Conservation (phyloP, 2,797 vertebrate species). For the Ara ararauna region DNA sequence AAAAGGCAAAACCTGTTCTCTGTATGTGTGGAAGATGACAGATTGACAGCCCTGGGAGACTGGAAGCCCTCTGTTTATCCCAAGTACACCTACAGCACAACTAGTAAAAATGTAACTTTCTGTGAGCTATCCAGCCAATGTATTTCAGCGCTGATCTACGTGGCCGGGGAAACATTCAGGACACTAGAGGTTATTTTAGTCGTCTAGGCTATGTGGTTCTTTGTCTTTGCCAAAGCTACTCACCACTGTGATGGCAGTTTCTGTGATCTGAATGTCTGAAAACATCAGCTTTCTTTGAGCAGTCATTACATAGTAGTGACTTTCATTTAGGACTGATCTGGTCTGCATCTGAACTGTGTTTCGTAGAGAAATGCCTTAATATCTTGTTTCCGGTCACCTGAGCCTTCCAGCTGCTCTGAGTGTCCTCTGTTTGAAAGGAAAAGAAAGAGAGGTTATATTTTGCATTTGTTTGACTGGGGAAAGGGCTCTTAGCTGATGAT, state of each 20-base stretch:
- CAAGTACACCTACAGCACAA: neutral
- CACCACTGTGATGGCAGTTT: neutral
- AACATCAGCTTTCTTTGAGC: neutral
- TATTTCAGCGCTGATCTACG: neutral
- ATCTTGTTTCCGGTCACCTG: neutral
- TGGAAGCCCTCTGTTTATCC: conserved; percentile 61
- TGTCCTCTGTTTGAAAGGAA: neutral
- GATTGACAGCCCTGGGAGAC: conserved; percentile 60
- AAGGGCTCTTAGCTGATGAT: neutral
- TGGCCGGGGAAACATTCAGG: neutral
- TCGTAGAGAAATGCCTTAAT: neutral
- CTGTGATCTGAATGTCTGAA: neutral
- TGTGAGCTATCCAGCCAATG: neutral
- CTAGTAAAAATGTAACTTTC: conserved; percentile 19
- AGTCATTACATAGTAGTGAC: neutral
- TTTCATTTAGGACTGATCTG: neutral
- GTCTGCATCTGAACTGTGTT: neutral
- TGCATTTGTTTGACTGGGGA: neutral
- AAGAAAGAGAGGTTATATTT: neutral
- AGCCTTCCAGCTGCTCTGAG: neutral
- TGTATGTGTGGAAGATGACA: conserved; percentile 17
- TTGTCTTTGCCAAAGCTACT: neutral
- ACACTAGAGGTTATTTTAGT: neutral
- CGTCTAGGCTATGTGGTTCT: neutral
- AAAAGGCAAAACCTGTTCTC: conserved; percentile 64